A percentile compares a stretch with the other conserved stretches of the same genome.
Conservation (phyloP, 2,113 vertebrate genomes). For the Cariama cristata region DNA sequence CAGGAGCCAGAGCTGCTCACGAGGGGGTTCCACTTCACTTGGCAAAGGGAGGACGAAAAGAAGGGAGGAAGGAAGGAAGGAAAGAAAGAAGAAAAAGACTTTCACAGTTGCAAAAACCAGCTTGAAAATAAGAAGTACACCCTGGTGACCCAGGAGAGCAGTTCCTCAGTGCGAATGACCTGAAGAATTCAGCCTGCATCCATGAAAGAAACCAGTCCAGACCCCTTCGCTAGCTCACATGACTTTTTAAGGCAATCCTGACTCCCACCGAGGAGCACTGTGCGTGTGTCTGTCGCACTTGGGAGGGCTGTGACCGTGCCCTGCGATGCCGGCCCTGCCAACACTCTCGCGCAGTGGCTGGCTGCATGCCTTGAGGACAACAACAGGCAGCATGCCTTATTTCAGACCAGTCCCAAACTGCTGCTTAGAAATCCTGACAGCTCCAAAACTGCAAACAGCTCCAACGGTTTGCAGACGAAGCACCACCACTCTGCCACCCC, state of each 20-base stretch:
- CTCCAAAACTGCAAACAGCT: neutral
- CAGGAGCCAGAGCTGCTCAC: neutral
- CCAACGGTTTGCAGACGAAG: neutral
- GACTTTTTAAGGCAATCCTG: neutral
- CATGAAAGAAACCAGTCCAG: neutral
- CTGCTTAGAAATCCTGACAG: neutral
- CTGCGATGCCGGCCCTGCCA: neutral
- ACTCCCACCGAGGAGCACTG: accelerated
- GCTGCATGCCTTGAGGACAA: neutral
- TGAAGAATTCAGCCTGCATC: neutral
- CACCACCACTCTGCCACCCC: accelerated
- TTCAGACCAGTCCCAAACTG: neutral
- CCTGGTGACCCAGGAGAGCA: neutral
- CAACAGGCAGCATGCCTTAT: neutral
- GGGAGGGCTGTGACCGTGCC: neutral
- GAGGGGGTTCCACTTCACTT: neutral
- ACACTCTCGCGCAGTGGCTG: accelerated
- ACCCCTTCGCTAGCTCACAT: neutral
- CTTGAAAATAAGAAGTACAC: neutral
- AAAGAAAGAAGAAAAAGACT: neutral
- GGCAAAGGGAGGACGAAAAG: neutral
- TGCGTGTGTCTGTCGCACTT: neutral
- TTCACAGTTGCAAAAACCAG: neutral
- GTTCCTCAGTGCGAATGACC: accelerated
- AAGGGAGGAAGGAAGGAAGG: neutral